A percentile compares a stretch with the other conserved stretches of the same genome.
These are phyloP conservation scores for Pseudotriccus pelzelni DNA, from an alignment of 2,797 vertebrate genomes.

Conservation along the genomic window DNA sequence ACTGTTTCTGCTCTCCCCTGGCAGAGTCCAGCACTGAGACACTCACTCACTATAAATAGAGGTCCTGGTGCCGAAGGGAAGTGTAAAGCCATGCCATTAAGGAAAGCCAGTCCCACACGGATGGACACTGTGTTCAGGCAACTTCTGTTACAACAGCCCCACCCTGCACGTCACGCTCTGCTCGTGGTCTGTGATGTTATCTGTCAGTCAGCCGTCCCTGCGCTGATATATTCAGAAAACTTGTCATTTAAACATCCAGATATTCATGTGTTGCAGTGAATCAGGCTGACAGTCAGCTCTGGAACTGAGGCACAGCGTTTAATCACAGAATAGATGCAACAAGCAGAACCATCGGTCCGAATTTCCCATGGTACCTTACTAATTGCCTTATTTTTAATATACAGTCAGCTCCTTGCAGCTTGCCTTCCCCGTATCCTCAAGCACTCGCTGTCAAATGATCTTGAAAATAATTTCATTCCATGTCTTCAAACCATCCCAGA, in stretches of 20 bases:
- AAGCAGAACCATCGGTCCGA: background rate
- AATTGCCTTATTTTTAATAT: slow-evolving; percentile 3
- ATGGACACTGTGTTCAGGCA: background rate
- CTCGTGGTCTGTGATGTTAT: background rate
- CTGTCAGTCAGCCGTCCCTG: slow-evolving; percentile 11
- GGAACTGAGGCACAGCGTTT: background rate
- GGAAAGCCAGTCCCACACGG: background rate
- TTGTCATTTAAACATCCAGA: slow-evolving; percentile 20
- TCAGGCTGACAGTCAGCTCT: slow-evolving; percentile 3
- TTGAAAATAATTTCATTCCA: background rate
- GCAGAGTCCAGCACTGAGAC: background rate
- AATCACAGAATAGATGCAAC: background rate
- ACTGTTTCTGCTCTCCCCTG: background rate
- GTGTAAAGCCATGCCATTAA: slow-evolving; percentile 14
- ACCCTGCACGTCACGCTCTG: background rate
- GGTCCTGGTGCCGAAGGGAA: background rate
- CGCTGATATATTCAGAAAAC: slow-evolving; percentile 8
- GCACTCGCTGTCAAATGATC: background rate
- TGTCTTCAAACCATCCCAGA: background rate
- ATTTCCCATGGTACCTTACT: background rate
- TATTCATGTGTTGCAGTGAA: slow-evolving; percentile 9
- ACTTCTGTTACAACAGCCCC: background rate
- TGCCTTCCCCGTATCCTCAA: background rate
- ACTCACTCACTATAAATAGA: slow-evolving; percentile 44
- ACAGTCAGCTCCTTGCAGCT: background rate